A percentile compares a stretch with the other conserved stretches of the same genome.
Evolutionary conservation across 2,113 vertebrate species (phyloP).

Genomic region (Prinia subflava): DNA sequence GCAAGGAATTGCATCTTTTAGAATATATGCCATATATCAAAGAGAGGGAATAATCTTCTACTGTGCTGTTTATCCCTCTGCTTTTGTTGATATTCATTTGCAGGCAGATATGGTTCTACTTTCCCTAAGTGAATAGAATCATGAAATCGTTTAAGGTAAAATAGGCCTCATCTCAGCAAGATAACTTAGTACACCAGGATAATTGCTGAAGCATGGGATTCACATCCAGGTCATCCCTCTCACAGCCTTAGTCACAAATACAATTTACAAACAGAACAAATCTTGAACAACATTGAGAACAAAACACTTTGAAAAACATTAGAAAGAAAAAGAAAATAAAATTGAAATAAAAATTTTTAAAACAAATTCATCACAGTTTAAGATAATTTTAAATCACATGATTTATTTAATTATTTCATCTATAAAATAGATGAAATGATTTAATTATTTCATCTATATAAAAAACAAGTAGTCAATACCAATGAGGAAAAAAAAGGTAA

Average conservation of each 20-base stretch:
- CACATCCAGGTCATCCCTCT: neutral
- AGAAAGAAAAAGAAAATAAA: neutral
- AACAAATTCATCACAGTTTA: neutral
- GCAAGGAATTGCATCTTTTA: neutral
- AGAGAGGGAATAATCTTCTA: neutral
- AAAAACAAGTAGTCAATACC: neutral
- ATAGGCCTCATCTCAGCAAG: neutral
- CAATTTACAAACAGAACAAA: neutral
- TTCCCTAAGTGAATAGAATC: neutral
- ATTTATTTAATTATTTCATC: neutral
- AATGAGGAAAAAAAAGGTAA: neutral
- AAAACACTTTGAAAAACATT: neutral
- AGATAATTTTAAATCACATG: neutral
- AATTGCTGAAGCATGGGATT: neutral
- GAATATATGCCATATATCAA: neutral
- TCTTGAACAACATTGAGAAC: neutral
- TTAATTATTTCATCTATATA: neutral
- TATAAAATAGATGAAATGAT: neutral
- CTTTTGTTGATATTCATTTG: neutral
- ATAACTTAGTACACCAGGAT: neutral
- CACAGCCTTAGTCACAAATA: neutral
- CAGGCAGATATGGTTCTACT: neutral
- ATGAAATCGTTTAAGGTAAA: neutral
- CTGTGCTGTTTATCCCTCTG: neutral
- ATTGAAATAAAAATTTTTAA: neutral